phyloP scores from a whole-genome alignment of 2,797 vertebrate species.

The Chelon labrosus region DNA sequence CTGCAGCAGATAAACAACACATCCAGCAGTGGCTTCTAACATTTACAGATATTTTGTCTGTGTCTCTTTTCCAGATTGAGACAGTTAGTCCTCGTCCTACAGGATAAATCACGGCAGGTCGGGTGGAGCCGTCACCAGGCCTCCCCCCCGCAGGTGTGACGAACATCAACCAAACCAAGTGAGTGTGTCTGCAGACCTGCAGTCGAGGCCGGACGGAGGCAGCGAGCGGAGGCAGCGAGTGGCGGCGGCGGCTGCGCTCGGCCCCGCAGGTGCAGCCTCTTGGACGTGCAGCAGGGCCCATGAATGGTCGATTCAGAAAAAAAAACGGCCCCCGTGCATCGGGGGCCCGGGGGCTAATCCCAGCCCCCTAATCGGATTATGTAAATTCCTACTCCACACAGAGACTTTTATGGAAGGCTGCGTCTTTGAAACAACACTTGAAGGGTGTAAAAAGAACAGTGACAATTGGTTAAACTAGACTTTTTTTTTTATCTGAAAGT shows the following conservation, averaged over 20 bases:
- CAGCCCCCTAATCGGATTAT: slow-evolving; percentile 96
- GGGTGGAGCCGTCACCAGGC: slow-evolving; percentile 10
- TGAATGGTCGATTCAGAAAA: slow-evolving; percentile 92
- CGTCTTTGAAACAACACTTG: slow-evolving; percentile 89
- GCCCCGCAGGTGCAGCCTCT: slow-evolving; percentile 92
- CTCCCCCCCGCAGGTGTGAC: slow-evolving; percentile 7
- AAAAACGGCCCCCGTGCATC: slow-evolving; percentile 84
- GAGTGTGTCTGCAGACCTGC: slow-evolving; percentile 69
- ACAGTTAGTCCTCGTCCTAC: background rate
- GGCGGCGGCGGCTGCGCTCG: slow-evolving; percentile 33
- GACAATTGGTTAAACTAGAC: slow-evolving; percentile 87
- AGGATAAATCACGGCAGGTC: background rate
- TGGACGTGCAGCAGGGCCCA: slow-evolving; percentile 88
- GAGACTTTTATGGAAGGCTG: slow-evolving; percentile 87
- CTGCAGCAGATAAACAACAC: no score
- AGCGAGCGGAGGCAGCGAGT: slow-evolving; percentile 67
- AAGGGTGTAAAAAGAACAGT: slow-evolving; percentile 85
- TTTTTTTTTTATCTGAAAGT: slow-evolving; percentile 77
- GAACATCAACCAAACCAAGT: slow-evolving; percentile 26
- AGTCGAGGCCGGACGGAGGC: slow-evolving; percentile 65
- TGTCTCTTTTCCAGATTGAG: no score
- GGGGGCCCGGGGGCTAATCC: slow-evolving; percentile 90
- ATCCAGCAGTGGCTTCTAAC: no score
- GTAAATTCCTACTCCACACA: slow-evolving; percentile 95
- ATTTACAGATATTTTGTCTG: no score